Base-by-base conservation (phyloP, 2,113 vertebrate genomes). In the Catharus fuscescens region DNA sequence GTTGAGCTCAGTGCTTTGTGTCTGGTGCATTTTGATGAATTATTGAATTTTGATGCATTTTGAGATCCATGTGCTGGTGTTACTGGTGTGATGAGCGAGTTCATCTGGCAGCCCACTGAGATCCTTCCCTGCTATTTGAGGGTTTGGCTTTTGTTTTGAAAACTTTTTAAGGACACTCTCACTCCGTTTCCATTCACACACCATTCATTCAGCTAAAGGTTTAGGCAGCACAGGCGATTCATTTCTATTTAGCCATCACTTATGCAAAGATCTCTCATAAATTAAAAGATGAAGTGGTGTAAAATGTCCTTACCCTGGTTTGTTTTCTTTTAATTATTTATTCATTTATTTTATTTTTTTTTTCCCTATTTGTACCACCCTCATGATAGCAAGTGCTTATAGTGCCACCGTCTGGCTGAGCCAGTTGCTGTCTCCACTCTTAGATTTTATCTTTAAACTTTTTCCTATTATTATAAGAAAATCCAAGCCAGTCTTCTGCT, bases 381-480 rank as follows among this genome's bases (percentile, higher is more conserved):
- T 61, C 45, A 44, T 20, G 29, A 67, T 95, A 96, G 80, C 87
- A 85, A 94, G 97, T 97, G 93, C 95, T 96, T 97, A 81, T 14
- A 97, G 97, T 97, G 97, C 97, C 98, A 98, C 97, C 97, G 2
- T 69, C 98, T 98, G 98, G 97, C n/a, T 32, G 23, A 78, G 47
- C 62, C 12, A 29, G 85, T 89, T 86, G 79, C 50, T 48, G 52
- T 23, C 78, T 8, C 24, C 40, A 40, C 2, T 3, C 29, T 77
- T 70, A 38, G 67, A 10, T 88, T 93, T 83, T 59, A 2, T 5
- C 54, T 91, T 56, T 12, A 60, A 71, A 59, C 6, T 3, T 60
- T 91, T 87, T 12, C 8, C 59, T 38, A 2, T 32, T 61, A 9
- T 32, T 16, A 7, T 5, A 14, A 50, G 64, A 56, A 92, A 89